Conservation (phyloP, 2,888 invertebrate species). For the Drosophila infuscata region DNA sequence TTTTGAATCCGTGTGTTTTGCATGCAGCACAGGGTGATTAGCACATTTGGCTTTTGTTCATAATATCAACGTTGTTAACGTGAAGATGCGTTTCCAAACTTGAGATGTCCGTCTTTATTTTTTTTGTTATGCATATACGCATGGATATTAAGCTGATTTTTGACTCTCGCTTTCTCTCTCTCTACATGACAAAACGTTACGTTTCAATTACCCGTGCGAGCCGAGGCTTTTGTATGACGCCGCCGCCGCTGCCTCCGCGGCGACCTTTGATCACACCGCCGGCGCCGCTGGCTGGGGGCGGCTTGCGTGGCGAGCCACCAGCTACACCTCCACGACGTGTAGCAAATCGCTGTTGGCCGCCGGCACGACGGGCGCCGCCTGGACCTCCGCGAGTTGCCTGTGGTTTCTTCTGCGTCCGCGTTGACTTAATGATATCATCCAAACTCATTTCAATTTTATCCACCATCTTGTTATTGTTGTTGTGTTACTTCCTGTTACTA, state of each 20-base stretch:
- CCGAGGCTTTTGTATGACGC: conserved; percentile 86
- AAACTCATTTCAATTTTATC: conserved; percentile 99
- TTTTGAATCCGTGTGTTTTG: conserved; percentile 47
- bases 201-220: conserved; percentile 84
- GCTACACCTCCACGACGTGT: conserved; percentile 85
- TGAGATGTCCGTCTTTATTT: conserved; percentile 35
- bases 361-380: conserved; percentile 83
- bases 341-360: conserved; percentile 85
- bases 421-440: conserved; percentile 97
- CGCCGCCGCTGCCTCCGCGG: conserved; percentile 86
- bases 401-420: conserved; percentile 87
- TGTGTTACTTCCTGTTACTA: conserved; percentile 12
- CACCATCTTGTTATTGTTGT: conserved; percentile 87
- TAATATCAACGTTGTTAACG: conserved; percentile 24
- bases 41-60: conserved; percentile 29
- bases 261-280: conserved; percentile 88
- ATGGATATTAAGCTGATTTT: conserved; percentile 68
- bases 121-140: conserved; percentile 40
- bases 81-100: conserved; percentile 45
- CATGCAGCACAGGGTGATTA: conserved; percentile 37
- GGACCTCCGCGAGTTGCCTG: conserved; percentile 87
- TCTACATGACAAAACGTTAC: conserved; percentile 67
- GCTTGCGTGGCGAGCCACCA: conserved; percentile 79
- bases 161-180: conserved; percentile 19
- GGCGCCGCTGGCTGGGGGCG: conserved; percentile 79